Base-by-base conservation (phyloP, 2,888 invertebrate species). In the Liodrosophila aerea region DNA sequence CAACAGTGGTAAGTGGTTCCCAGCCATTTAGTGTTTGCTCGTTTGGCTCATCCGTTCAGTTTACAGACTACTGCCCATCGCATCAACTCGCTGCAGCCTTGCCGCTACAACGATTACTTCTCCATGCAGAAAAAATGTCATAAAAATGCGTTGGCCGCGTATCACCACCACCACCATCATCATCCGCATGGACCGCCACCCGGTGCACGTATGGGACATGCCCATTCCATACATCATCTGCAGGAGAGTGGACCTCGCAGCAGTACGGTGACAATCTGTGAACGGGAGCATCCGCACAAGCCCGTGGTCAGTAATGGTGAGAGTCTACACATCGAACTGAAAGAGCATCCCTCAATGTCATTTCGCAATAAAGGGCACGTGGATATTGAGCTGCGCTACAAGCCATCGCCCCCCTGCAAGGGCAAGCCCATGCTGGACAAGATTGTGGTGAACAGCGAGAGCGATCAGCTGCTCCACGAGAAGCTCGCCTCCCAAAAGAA, bases 351-450 rank as follows among this genome's bases (percentile, higher is more conserved):
- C 1, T 91, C 93, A 66, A 90, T 94, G 73, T 92, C 93, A 70
- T 93, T 93, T 88, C 91, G 94, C 64, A 91, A 92, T 82, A 89
- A 89, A 85, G 88, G 88, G 22, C 92, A 92, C 64, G 92, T 95
- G 9, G 94, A 95, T 78, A 94, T 94, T 87, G 93, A 93, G 76
- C 91, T 95, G 63, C 91, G 94, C 27, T 95, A 94, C 87, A 92
- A 92, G 70, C 92, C 92, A 47, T 91, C 92, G 15, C 91, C 91
- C 2, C 81, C 76, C 11, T 86, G 87, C 57, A 89, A 87, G 57
- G 87, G 86, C 15, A 89, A 88, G 52, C 52, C 90, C 88, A 92
- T 92, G 82, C 89, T 94, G 87, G 94, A 94, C 92, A 90, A 89
- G 75, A 88, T 89, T 54, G 83, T 87, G 22, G 87, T 88, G 15